Percentiles rank a stretch among this genome's conserved stretches.
Conservation (phyloP, 2,888 invertebrate species). For the Drosophila aldrichi region DNA sequence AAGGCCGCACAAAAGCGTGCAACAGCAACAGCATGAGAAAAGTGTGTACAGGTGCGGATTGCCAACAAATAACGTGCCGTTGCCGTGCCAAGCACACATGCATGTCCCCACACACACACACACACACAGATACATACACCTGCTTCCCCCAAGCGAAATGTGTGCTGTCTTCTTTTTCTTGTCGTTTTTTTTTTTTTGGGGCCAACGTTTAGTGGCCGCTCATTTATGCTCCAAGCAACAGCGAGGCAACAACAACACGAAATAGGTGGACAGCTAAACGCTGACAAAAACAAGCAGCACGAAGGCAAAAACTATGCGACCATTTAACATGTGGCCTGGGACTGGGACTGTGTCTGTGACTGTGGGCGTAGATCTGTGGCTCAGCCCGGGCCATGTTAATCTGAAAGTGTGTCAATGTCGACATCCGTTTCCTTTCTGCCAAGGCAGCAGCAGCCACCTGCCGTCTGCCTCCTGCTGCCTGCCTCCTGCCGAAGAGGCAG, state of each 20-base stretch:
- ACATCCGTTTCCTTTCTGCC: conserved; percentile 73
- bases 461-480: not conserved
- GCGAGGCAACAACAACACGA: conserved; percentile 59
- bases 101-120: not conserved
- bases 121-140: not conserved
- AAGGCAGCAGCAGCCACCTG: conserved; percentile 25
- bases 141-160: conserved; percentile 25
- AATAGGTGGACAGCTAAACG: conserved; percentile 74
- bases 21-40: conserved; percentile 22
- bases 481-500: conserved; percentile 13
- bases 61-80: conserved; percentile 56
- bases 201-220: conserved; percentile 71
- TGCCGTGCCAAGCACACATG: conserved; percentile 60
- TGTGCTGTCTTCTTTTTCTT: conserved; percentile 27
- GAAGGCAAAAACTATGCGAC: conserved; percentile 35
- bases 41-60: conserved; percentile 41
- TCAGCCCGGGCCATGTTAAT: conserved; percentile 54
- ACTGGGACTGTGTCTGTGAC: conserved; percentile 1
- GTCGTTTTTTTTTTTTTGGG: conserved; percentile 32
- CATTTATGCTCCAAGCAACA: conserved; percentile 55
- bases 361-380: not conserved
- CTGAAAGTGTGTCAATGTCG: conserved; percentile 82
- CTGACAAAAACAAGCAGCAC: conserved; percentile 39
- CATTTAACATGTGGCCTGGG: conserved; percentile 49
- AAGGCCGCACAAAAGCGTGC: conserved; percentile 67